Evolutionary conservation across 2,113 vertebrate species (phyloP), one percentile per base, ranked within the genome.

Genomic region (Zapus hudsonius): DNA sequence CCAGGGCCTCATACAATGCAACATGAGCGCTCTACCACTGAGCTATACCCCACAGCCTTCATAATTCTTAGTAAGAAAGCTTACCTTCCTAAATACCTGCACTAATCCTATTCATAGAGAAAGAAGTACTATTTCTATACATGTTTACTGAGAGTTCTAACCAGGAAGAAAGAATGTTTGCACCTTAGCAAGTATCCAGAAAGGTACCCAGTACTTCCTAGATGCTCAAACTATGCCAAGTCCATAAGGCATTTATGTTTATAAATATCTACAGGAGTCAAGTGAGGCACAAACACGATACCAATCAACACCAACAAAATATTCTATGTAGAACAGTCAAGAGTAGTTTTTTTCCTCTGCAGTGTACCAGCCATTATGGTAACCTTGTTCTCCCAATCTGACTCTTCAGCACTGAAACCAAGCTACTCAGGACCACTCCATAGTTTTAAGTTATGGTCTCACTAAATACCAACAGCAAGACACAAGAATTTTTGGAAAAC

Each of bases 401-500:
- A 87, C 33, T n/a, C n/a, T n/a, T 11, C 19, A 17, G 47, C n/a
- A 76, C 55, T 84, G 25, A 55, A 52, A 72, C 22, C n/a, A 88
- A 89, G 25, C 5, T 78, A 31, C 42, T 57, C 40, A 38, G 16
- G 31, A 82, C 22, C 33, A 87, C 23, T 6, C 61, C 63, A n/a
- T 82, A 76, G 67, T 64, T 52, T 61, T 25, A 75, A 38, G 22
- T 74, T 52, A 66, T 38, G 72, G 31, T 72, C 57, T 81, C 23
- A 67, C 52, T 64, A 80, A 0, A 6, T 2, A 75, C 36, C 25
- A 64, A 79, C 0, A 57, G 52, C 25, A 80, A 67, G 7, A n/a
- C 13, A 72, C 0, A 38, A 76, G 25, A 15, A 86, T 83, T 82
- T 90, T 40, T 79, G 23, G 86, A 79, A 95, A 93, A 75, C 27